phyloP scores from a whole-genome alignment of 1,140 invertebrate species.

The Ooceraea biroi region DNA sequence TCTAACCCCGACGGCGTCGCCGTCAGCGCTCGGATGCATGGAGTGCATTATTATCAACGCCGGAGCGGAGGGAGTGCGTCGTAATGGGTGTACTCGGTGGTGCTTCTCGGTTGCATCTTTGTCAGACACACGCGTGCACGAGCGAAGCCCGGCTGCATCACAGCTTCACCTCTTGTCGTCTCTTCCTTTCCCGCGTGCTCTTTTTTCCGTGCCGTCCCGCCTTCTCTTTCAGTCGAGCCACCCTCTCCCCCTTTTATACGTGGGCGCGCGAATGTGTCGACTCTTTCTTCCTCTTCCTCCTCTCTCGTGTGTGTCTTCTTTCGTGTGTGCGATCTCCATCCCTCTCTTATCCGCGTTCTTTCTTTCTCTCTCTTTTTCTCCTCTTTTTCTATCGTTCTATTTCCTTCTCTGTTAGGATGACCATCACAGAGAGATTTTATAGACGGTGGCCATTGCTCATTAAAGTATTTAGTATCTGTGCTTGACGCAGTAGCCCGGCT shows the following conservation, averaged over 20 bases:
- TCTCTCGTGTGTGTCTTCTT: not conserved
- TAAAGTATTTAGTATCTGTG: conserved; percentile 72
- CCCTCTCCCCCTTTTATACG: conserved; percentile 33
- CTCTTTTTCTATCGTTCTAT: conserved; percentile 2
- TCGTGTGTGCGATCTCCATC: conserved; percentile 17
- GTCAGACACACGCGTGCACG: conserved; percentile 11
- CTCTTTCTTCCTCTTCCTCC: conserved; percentile 19
- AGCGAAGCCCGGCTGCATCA: conserved; percentile 16
- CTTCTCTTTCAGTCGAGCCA: conserved; percentile 38
- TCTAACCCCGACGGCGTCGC: conserved; percentile 55
- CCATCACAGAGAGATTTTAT: conserved; percentile 70
- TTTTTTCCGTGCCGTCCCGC: conserved; percentile 46
- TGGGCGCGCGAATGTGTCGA: conserved; percentile 34
- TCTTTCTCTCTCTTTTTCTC: not conserved
- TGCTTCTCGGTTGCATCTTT: conserved; percentile 46
- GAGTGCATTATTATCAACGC: conserved; percentile 69
- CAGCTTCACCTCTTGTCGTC: conserved; percentile 25
- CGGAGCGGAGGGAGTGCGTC: conserved; percentile 7
- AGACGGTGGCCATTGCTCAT: conserved; percentile 65
- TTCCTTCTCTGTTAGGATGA: conserved; percentile 27
- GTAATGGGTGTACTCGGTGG: conserved; percentile 61
- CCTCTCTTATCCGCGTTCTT: not conserved
- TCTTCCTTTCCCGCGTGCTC: conserved; percentile 38
- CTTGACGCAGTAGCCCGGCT: conserved; percentile 21
- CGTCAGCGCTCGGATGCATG: conserved; percentile 49